These are phyloP conservation scores for Mylabris phalerata DNA, from an alignment of 1,140 invertebrate genomes.

Conservation along the genomic window DNA sequence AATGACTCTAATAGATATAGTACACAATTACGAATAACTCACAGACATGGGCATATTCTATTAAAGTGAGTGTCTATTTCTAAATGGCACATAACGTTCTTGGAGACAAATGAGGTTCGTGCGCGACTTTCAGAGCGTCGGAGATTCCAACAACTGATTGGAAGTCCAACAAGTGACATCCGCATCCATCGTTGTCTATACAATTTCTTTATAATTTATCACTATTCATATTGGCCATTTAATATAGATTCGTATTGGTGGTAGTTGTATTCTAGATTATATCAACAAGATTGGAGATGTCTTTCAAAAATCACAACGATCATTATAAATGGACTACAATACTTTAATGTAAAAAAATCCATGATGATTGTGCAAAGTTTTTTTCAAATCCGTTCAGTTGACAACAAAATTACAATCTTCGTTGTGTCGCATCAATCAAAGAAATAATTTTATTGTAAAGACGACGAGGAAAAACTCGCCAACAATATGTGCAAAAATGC, in stretches of 20 bases:
- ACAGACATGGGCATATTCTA: background rate
- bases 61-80: slow-evolving; percentile 1
- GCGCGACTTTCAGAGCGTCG: slow-evolving; percentile 7
- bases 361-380: background rate
- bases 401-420: no score
- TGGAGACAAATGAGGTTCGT: slow-evolving; percentile 15
- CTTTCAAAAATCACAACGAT: no score
- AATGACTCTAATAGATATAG: no score
- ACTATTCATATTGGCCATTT: slow-evolving; percentile 9
- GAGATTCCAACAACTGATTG: slow-evolving; percentile 4
- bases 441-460: no score
- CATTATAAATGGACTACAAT: no score
- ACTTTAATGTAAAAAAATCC: background rate
- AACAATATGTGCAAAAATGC: no score
- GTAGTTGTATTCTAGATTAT: slow-evolving; percentile 8
- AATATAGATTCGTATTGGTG: slow-evolving; percentile 2
- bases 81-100: slow-evolving; percentile 3
- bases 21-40: background rate
- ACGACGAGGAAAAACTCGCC: no score
- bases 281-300: no score
- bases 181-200: slow-evolving; percentile 13
- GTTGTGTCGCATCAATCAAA: no score
- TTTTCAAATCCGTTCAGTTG: no score
- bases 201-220: slow-evolving; percentile 5
- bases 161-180: slow-evolving; percentile 14